Evolutionary conservation across 2,888 invertebrate species (phyloP).

Genomic region (Meandrusa payeni): DNA sequence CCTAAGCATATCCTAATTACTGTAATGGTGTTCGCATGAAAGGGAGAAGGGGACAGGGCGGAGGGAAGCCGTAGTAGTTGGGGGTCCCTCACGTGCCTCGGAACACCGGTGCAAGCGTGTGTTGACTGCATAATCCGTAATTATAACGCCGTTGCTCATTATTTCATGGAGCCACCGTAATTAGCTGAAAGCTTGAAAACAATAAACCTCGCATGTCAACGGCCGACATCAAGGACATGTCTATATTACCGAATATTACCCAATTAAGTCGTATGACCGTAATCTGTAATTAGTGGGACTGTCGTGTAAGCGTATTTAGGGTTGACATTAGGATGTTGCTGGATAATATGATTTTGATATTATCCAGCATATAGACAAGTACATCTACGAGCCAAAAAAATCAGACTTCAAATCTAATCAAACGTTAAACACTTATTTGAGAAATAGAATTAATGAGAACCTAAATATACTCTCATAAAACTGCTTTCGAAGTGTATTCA

Average conservation of each 20-base stretch:
- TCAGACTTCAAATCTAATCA: too few relatives aligned
- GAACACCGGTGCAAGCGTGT: constrained; percentile 58
- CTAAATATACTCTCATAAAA: too few relatives aligned
- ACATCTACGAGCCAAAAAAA: too few relatives aligned
- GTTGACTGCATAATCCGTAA: constrained; percentile 41
- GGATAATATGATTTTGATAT: too few relatives aligned
- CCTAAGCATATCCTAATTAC: constrained; percentile 78
- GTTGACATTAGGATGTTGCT: too few relatives aligned
- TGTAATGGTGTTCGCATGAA: constrained; percentile 70
- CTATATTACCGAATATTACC: constrained; percentile 26
- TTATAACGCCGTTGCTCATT: constrained; percentile 40
- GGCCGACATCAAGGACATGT: constrained; percentile 18
- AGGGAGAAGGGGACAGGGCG: constrained; percentile 48
- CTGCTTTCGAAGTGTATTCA: too few relatives aligned
- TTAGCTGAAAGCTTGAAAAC: constrained; percentile 37
- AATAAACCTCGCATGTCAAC: constrained; percentile 32
- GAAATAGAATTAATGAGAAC: too few relatives aligned
- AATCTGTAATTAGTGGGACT: constrained; percentile 18
- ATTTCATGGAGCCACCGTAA: constrained; percentile 31
- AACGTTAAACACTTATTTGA: too few relatives aligned
- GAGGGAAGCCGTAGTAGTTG: too few relatives aligned
- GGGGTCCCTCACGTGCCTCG: constrained; percentile 53
- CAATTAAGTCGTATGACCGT: constrained; percentile 19
- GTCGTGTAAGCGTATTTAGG: constrained; percentile 7
- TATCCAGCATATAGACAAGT: too few relatives aligned